Evolutionary conservation across 2,113 vertebrate genomes (phyloP), one percentile per base, ranked within the genome.

Genomic region (Pleuronectes platessa): DNA sequence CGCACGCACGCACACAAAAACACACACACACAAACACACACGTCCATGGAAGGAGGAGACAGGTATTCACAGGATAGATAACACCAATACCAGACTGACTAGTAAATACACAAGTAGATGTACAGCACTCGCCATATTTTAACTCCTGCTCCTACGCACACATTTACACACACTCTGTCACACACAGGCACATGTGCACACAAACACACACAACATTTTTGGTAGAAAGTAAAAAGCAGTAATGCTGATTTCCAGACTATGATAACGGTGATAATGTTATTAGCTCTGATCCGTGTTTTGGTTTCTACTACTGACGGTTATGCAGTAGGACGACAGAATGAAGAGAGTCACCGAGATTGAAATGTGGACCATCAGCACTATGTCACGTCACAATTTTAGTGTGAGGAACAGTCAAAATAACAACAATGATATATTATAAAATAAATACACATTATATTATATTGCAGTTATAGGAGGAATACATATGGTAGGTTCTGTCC

Each of bases 71-170:
- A 90, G 75, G 85, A 89, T 83, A 89, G 77, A 91, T 82, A 85
- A 91, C 91, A 91, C 78, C 75, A 76, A 90, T 82, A 92, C 82
- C 86, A 94, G 79, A 93, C 81, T 74, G 82, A 92, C 90, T 73
- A 83, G 84, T 79, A 83, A 90, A 90, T 87, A 91, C 87, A 92
- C 85, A 91, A 68, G 72, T 60, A 85, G 76, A 88, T 79, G 90
- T 84, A 92, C 88, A 87, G 86, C 86, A 86, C 86, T 88, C 24
- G 82, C 81, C 85, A 83, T 84, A 84, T 75, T 88, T 87, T 81
- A 83, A 84, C 62, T 78, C 78, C 70, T 87, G 81, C 83, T 77
- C 77, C 68, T 62, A 88, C 74, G 78, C 2, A 83, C 77, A 56
- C 64, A 67, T 63, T 60, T 61, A 76, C 75, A 65, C 60, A 42